phyloP scores from a whole-genome alignment of 2,888 invertebrate species.

The Harpalus rubripes region DNA sequence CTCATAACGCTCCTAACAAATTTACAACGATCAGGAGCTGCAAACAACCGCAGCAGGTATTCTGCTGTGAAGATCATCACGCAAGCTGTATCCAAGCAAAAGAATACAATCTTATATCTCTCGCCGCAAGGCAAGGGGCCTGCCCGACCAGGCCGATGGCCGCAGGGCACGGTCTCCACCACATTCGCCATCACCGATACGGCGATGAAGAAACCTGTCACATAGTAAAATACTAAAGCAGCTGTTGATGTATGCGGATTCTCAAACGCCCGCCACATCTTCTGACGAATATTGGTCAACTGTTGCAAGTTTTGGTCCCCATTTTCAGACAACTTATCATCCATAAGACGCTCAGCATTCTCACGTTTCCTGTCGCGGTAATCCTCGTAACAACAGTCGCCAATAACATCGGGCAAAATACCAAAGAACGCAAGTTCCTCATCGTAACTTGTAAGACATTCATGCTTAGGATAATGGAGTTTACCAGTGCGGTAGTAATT shows the following conservation, averaged over 20 bases:
- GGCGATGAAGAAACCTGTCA: constrained; percentile 99
- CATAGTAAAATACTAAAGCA: constrained; percentile 99
- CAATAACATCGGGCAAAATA: constrained; percentile 96
- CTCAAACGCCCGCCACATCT: constrained; percentile 99
- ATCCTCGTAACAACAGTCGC: constrained; percentile 99
- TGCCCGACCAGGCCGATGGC: constrained; percentile 90
- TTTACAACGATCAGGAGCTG: constrained; percentile 98
- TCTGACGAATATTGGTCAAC: constrained; percentile 92
- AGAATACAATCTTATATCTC: constrained; percentile 98
- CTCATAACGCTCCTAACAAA: constrained; percentile 99
- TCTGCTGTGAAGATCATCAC: constrained; percentile 99
- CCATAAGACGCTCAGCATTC: constrained; percentile 98
- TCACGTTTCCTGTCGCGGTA: constrained; percentile 99
- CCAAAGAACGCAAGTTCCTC: constrained; percentile 99
- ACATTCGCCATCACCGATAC: constrained; percentile 99
- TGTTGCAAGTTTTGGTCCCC: constrained; percentile 94
- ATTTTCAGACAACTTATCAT: constrained; percentile 96
- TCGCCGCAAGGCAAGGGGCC: constrained; percentile 97
- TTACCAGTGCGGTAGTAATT: constrained; percentile 99
- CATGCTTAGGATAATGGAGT: constrained; percentile 99
- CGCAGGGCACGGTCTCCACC: constrained; percentile 97
- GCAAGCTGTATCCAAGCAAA: constrained; percentile 99
- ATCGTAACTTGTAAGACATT: constrained; percentile 99
- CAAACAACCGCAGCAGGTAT: constrained; percentile 95
- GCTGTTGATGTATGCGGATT: constrained; percentile 99